A percentile compares a stretch with the other conserved stretches of the same genome.
Conservation (phyloP, 1,140 invertebrate species). For the Sipha flava region DNA sequence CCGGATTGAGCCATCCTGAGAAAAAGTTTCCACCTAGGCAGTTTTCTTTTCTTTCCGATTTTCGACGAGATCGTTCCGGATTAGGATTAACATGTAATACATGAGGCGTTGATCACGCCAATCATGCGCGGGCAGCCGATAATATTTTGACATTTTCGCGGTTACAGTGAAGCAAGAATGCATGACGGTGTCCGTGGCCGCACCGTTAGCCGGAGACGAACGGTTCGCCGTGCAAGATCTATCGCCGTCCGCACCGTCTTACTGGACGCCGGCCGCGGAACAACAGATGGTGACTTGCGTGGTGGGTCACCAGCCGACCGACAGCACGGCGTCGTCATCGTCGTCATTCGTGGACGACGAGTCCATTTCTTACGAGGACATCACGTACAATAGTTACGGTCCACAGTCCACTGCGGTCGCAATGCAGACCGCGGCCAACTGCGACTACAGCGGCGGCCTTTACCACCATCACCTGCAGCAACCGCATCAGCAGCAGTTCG, state of each 20-base stretch:
- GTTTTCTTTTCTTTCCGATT: too few relatives aligned
- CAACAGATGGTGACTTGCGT: neutral
- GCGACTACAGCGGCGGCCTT: neutral
- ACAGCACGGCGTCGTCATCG: conserved; percentile 3
- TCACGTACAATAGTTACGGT: neutral
- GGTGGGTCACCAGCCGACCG: neutral
- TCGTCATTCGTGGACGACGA: conserved; percentile 22
- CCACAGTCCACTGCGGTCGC: neutral
- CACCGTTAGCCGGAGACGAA: neutral
- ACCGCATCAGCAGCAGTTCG: neutral
- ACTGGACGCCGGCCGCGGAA: neutral
- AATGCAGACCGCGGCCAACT: neutral
- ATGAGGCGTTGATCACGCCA: too few relatives aligned
- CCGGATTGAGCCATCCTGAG: too few relatives aligned
- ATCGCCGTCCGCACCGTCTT: neutral
- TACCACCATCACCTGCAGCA: neutral
- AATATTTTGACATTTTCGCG: too few relatives aligned
- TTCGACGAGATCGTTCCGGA: too few relatives aligned
- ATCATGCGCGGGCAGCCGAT: too few relatives aligned
- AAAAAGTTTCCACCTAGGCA: too few relatives aligned
- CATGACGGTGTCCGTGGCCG: neutral
- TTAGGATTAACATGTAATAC: too few relatives aligned
- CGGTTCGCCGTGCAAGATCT: neutral
- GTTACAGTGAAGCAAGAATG: conserved; percentile 12
- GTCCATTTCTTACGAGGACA: conserved; percentile 20